phyloP scores from a whole-genome alignment of 92 coral and sea anemone species.

The Epizoanthus stellaris region DNA sequence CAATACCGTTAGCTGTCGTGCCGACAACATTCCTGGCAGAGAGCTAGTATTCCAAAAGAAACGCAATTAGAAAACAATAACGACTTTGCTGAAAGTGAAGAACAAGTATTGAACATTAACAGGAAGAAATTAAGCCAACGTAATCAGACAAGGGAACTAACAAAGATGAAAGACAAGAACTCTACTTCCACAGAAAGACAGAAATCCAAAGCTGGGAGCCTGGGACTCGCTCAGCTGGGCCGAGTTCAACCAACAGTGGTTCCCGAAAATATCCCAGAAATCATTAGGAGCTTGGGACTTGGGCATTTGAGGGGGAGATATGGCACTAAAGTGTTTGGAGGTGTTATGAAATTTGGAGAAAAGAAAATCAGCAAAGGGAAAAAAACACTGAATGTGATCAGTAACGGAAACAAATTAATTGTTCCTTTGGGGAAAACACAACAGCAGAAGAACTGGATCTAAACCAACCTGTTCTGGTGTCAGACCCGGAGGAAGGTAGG shows the following conservation, averaged over 20 bases:
- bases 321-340: conserved; percentile 19
- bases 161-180: not conserved
- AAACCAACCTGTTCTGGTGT: not conserved
- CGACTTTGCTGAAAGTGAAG: not conserved
- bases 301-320: conserved; percentile 9
- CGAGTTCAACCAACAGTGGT: conserved; percentile 4
- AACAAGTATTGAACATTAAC: not conserved
- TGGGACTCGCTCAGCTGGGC: not conserved
- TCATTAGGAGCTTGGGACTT: not conserved
- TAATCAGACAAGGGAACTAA: not conserved
- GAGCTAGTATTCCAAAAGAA: not conserved
- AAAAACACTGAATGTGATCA: not conserved
- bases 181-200: not conserved
- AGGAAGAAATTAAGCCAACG: not conserved
- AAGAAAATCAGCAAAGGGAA: not conserved
- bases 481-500: conserved; percentile 5
- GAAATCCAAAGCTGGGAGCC: not conserved
- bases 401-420: not conserved
- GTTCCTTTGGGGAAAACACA: not conserved
- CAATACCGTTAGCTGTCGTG: not conserved
- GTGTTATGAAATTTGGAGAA: conserved; percentile 11
- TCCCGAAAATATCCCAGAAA: conserved; percentile 27
- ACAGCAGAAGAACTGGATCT: too few relatives aligned
- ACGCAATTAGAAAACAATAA: not conserved
- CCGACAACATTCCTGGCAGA: not conserved